Percentiles rank a stretch among this genome's conserved stretches.
Conservation (phyloP, 2,888 invertebrate species). For the Bruchidius siliquastri region DNA sequence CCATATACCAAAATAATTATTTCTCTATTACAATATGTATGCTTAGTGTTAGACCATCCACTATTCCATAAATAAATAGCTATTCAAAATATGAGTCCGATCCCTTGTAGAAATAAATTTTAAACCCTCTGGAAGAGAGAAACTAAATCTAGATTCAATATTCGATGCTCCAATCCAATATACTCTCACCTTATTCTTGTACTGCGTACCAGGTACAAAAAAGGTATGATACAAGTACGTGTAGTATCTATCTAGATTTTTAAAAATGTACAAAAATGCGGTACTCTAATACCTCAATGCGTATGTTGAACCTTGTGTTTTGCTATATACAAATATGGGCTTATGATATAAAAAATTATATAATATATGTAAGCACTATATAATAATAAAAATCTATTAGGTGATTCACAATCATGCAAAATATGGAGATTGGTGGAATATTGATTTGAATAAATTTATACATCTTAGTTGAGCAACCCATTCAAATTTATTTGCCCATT, state of each 20-base stretch:
- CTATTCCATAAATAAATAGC: no score
- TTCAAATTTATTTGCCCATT: not conserved
- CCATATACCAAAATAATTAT: no score
- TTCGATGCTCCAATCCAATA: not conserved
- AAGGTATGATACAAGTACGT: not conserved
- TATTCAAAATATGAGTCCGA: no score
- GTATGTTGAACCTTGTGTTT: not conserved
- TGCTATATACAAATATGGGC: not conserved
- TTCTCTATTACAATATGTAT: no score
- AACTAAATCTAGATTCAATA: not conserved
- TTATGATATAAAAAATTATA: not conserved
- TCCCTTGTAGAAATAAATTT: no score
- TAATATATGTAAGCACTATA: not conserved
- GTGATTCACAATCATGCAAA: not conserved
- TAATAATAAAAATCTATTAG: not conserved
- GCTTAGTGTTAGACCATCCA: no score
- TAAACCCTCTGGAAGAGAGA: no score
- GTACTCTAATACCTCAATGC: not conserved
- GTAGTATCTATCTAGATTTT: not conserved
- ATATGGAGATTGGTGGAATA: not conserved
- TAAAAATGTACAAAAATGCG: not conserved
- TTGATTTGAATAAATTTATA: not conserved
- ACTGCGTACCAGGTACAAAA: not conserved
- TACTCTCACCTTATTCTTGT: not conserved
- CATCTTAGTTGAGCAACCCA: not conserved